These are phyloP conservation scores for Limnephilus auricula DNA, from an alignment of 2,888 invertebrate genomes.

Conservation along the genomic window DNA sequence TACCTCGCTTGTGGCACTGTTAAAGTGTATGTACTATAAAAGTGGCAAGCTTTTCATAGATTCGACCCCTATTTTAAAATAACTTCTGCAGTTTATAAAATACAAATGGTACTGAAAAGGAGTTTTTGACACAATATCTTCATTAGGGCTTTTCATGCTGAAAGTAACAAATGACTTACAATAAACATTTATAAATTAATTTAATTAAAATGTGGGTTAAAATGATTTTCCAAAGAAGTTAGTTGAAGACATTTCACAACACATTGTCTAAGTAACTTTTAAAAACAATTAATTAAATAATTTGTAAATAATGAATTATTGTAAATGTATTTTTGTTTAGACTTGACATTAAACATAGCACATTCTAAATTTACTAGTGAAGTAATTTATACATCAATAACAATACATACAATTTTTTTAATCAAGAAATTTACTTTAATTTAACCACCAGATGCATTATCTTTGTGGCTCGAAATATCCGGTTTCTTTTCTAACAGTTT, in stretches of 20 bases:
- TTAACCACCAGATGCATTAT: neutral
- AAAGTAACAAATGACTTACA: no score
- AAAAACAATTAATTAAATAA: no score
- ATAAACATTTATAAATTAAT: no score
- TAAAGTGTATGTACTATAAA: neutral
- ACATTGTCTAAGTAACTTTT: no score
- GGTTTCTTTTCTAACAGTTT: neutral
- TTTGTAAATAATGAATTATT: no score
- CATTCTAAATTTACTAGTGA: no score
- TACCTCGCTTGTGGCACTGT: neutral
- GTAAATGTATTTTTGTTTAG: no score
- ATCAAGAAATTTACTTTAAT: neutral
- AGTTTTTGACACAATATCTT: neutral
- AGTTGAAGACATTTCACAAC: no score
- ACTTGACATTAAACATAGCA: no score
- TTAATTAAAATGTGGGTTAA: no score
- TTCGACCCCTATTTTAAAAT: neutral
- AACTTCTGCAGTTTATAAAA: neutral
- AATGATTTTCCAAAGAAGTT: no score
- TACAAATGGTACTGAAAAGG: neutral
- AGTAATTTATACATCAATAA: neutral
- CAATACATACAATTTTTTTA: neutral
- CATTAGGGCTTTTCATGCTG: neutral
- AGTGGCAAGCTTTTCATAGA: neutral
- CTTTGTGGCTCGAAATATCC: neutral